phyloP scores from a whole-genome alignment of 2,888 invertebrate species.

The Cataglyphis altisquamis region DNA sequence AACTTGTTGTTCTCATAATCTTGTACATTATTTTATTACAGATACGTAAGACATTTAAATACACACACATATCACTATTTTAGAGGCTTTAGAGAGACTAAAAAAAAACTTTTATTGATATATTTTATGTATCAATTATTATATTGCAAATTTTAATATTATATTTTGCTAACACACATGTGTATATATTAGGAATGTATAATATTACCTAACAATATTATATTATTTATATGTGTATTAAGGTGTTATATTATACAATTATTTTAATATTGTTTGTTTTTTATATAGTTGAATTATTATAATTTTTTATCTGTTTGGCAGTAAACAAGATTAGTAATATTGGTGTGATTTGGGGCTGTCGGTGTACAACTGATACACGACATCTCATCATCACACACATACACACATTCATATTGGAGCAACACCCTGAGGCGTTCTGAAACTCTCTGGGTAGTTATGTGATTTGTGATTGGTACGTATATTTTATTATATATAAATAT shows the following conservation, averaged over 20 bases:
- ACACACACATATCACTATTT: neutral
- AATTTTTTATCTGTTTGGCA: slow-evolving; percentile 67
- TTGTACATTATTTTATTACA: neutral
- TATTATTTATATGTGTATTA: neutral
- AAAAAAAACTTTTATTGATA: neutral
- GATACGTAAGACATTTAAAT: neutral
- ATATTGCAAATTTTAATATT: neutral
- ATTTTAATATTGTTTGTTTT: slow-evolving; percentile 2
- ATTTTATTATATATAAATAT: slow-evolving; percentile 60
- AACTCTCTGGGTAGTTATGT: slow-evolving; percentile 86
- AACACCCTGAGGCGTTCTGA: slow-evolving; percentile 83
- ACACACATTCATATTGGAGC: slow-evolving; percentile 73
- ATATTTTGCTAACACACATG: neutral
- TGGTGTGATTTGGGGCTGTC: slow-evolving; percentile 82
- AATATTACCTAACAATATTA: neutral
- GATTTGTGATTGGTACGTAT: slow-evolving; percentile 86
- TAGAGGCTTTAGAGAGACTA: neutral
- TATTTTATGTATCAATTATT: neutral
- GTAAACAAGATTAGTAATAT: slow-evolving; percentile 80
- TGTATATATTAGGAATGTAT: neutral
- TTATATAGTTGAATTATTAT: slow-evolving; percentile 12
- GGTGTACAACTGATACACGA: slow-evolving; percentile 78
- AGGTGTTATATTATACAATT: neutral
- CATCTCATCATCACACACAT: slow-evolving; percentile 75
- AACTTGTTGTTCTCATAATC: neutral